These are phyloP conservation scores for Propithecus coquereli DNA, from an alignment of 2,113 vertebrate genomes.

Conservation along the genomic window DNA sequence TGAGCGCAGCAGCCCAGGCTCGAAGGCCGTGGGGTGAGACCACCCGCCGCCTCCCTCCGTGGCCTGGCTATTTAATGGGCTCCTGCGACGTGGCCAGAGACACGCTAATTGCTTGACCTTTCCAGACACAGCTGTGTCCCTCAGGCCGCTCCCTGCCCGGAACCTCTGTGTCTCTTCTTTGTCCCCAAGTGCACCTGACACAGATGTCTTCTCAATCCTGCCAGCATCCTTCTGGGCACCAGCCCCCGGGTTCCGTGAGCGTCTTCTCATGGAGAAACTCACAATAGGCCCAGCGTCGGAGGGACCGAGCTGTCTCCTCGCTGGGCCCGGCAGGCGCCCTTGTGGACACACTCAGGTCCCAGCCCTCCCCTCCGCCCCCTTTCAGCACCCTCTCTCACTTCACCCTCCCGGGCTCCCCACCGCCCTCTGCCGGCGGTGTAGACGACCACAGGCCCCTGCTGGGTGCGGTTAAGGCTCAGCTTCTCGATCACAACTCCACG, in stretches of 20 bases:
- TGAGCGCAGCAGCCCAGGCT: not conserved
- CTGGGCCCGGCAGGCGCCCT: fast-evolving
- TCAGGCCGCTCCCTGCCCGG: fast-evolving
- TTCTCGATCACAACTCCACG: not conserved
- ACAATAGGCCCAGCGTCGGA: not conserved
- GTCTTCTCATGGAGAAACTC: not conserved
- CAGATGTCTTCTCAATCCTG: not conserved
- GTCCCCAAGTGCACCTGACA: not conserved
- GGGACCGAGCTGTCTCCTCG: not conserved
- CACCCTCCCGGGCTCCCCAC: not conserved
- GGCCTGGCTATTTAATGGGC: not conserved
- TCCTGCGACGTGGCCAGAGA: not conserved
- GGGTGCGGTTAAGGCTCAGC: not conserved
- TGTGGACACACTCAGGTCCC: not conserved
- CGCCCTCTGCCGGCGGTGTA: not conserved
- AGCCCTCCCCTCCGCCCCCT: not conserved
- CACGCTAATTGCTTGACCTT: not conserved
- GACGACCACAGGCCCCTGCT: not conserved
- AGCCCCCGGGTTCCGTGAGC: not conserved
- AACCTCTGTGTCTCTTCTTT: not conserved
- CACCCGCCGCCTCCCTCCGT: fast-evolving
- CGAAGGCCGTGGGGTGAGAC: fast-evolving
- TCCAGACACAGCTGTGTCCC: not conserved
- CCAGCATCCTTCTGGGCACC: fast-evolving
- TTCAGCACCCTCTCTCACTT: not conserved